Base-by-base conservation (phyloP, 1,140 invertebrate species). In the Mesaphorura yosii region DNA sequence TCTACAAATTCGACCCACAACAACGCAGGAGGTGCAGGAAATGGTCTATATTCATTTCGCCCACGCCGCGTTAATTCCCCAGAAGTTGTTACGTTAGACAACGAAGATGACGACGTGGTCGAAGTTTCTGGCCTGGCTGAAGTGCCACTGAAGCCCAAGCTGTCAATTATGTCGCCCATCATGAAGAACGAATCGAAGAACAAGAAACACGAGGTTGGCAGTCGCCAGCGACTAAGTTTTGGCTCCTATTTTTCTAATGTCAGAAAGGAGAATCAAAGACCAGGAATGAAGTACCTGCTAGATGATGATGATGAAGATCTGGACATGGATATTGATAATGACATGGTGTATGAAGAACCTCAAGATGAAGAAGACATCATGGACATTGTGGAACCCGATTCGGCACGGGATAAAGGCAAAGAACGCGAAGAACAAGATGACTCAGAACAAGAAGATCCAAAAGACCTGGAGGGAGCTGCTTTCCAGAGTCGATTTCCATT, bases 401-500 rank as follows among this genome's bases (percentile, higher is more conserved):
- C 14, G n/a, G 28, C 37, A 48, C 47, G 38, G 20, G 28, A 39
- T 6, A 34, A 57, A 41, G 38, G 12, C 22, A n/a, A n/a, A n/a
- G 7, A 41, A 54, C 14, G 45, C 22, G 48, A 48, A n/a, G 50
- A 54, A 14, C 27, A 23, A 0, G 62, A 60, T 37, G 71, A 73
- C 59, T 69, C 68, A n/a, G 72, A 73, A 58, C 65, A 68, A 53
- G 72, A 72, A 48, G 71, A 73, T 59, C 68, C 68, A 3, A 69
- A 70, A 51, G 64, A 65, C 15, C 75, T 92, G 51, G 89, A 93
- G 75, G 89, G 89, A 41, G 88, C 89, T 47, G 88, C 89, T 2
- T 93, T 90, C 71, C 88, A 92, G 69, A 90, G 87, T 59, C 78
- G 93, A 51, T 74, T 98, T 65, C 91, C 91, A 3, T 89, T 86